Conservation (phyloP, 1,140 invertebrate genomes). For the Cheumatopsyche charites region DNA sequence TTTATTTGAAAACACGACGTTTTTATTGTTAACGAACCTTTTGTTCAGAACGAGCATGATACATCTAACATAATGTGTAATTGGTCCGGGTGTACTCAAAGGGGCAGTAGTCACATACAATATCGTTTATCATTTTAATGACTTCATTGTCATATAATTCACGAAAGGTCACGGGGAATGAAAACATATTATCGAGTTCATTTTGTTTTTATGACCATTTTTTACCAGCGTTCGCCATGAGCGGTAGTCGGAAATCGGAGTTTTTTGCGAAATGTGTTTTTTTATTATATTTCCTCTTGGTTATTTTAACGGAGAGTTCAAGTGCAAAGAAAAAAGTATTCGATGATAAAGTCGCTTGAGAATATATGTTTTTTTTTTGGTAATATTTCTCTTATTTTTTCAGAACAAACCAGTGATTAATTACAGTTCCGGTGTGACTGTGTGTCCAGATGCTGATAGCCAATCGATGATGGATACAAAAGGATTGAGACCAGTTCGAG, state of each 20-base stretch:
- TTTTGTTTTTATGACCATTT: neutral
- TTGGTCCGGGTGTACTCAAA: neutral
- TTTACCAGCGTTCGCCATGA: slow-evolving; percentile 1
- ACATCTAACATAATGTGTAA: no score
- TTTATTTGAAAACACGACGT: no score
- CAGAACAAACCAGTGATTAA: slow-evolving; percentile 21
- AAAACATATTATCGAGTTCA: neutral
- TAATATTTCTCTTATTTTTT: slow-evolving; percentile 9
- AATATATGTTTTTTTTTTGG: neutral
- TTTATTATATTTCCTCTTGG: neutral
- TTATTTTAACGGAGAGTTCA: neutral
- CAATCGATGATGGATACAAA: slow-evolving; percentile 9
- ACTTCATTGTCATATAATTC: neutral
- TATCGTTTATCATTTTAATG: neutral
- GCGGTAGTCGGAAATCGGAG: neutral
- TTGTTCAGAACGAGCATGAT: no score
- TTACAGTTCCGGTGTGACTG: slow-evolving; percentile 30
- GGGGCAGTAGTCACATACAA: neutral
- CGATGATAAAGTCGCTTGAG: neutral
- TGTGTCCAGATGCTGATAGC: slow-evolving; percentile 31
- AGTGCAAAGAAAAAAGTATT: slow-evolving; percentile 13
- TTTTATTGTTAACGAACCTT: no score
- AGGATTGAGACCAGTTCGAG: slow-evolving; percentile 14
- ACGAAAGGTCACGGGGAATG: slow-evolving; percentile 1
- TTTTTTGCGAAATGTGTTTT: neutral